Evolutionary conservation across 2,888 invertebrate genomes (phyloP).

Genomic region (Digitonthophagus gazella): DNA sequence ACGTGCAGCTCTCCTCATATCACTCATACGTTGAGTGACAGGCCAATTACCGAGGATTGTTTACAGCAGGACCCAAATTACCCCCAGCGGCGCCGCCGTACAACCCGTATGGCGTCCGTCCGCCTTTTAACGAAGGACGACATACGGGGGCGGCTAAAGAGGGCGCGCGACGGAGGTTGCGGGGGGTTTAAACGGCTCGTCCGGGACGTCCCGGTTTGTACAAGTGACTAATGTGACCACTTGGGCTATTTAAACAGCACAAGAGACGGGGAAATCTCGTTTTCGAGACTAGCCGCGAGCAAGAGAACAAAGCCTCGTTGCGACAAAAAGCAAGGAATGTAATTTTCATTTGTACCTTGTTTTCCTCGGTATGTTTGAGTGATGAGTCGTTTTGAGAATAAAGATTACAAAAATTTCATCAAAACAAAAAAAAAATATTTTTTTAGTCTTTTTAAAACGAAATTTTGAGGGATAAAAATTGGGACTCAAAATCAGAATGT

Average conservation of each 20-base stretch:
- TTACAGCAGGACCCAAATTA: constrained; percentile 31
- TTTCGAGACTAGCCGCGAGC: neutral
- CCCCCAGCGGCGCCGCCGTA: constrained; percentile 28
- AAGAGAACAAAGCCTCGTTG: neutral
- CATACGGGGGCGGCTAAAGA: constrained; percentile 2
- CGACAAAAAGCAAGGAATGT: too few species aligned
- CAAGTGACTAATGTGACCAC: constrained; percentile 29
- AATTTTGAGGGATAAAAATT: too few species aligned
- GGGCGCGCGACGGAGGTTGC: constrained; percentile 4
- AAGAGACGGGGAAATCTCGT: constrained; percentile 15
- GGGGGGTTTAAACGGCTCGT: constrained; percentile 14
- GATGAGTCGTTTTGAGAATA: too few species aligned
- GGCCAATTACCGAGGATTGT: constrained; percentile 32
- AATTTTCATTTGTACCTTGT: too few species aligned
- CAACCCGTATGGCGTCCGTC: constrained; percentile 20
- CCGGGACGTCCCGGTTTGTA: constrained; percentile 27
- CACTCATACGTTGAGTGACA: constrained; percentile 31
- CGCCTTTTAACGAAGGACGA: constrained; percentile 26
- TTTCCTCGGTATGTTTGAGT: too few species aligned
- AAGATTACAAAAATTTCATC: too few species aligned
- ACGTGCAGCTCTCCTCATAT: constrained; percentile 27
- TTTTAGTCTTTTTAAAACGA: too few species aligned
- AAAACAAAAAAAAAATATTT: too few species aligned
- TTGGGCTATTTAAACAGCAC: constrained; percentile 26
- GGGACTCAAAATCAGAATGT: too few species aligned